These are phyloP conservation scores for Cololabis saira DNA, from an alignment of 2,113 vertebrate genomes.

Conservation along the genomic window DNA sequence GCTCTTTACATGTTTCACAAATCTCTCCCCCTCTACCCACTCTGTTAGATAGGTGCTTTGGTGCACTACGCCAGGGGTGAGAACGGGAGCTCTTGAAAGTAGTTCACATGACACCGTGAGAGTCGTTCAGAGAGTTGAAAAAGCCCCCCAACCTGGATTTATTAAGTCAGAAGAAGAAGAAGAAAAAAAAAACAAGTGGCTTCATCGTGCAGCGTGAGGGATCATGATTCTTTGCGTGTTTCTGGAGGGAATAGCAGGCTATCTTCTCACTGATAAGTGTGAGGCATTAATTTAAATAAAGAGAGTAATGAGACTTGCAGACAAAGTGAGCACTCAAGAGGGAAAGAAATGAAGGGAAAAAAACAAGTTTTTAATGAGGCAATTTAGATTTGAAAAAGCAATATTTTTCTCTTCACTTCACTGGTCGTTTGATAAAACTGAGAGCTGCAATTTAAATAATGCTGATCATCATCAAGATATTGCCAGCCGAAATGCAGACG, in stretches of 20 bases:
- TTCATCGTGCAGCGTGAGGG: slow-evolving; percentile 41
- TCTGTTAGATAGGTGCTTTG: slow-evolving; percentile 33
- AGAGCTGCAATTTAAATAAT: slow-evolving; percentile 62
- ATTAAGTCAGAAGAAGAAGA: slow-evolving; percentile 55
- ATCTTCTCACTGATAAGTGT: slow-evolving; percentile 59
- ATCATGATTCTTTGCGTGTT: slow-evolving; percentile 56
- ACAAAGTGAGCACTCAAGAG: slow-evolving; percentile 42
- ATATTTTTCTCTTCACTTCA: slow-evolving; percentile 24
- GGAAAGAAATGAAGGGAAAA: slow-evolving; percentile 1
- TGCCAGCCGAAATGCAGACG: slow-evolving; percentile 38
- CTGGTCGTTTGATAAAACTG: slow-evolving; percentile 34
- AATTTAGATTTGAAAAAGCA: slow-evolving; percentile 53
- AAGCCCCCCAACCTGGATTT: slow-evolving; percentile 45
- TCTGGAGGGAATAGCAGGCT: slow-evolving; percentile 53
- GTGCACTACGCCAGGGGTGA: slow-evolving; percentile 26
- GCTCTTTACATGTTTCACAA: slow-evolving; percentile 51
- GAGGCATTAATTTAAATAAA: slow-evolving; percentile 60
- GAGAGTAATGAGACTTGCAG: slow-evolving; percentile 50
- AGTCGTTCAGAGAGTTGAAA: slow-evolving; percentile 47
- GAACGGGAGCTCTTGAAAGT: slow-evolving; percentile 53
- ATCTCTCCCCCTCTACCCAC: background rate
- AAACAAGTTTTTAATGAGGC: slow-evolving; percentile 46
- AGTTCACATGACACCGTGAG: slow-evolving; percentile 32
- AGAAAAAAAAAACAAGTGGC: slow-evolving; percentile 59
- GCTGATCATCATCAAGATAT: slow-evolving; percentile 54